Evolutionary conservation across 2,888 invertebrate genomes (phyloP), one percentile per base, ranked within the genome.

Genomic region (Leucania comma): DNA sequence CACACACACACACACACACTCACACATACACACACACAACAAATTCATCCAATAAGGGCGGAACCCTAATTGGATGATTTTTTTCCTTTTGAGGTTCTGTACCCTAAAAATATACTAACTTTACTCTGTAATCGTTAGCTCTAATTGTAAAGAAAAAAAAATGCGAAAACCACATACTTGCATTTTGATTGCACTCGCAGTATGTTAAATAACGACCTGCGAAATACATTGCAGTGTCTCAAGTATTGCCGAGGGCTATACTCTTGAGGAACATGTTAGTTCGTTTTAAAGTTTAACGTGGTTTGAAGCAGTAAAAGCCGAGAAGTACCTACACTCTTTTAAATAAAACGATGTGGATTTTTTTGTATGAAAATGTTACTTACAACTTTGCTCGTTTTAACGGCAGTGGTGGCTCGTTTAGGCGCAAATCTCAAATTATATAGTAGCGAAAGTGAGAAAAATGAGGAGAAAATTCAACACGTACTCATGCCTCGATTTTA

Each of bases 221-320:
- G 56, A 76, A 81, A 72, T 68, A 75, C 56, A 70, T 81, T 83
- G 75, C 58, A 71, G 60, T 76, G 63, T 72, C 54, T 83, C 66
- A 71, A 83, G 81, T 72, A 65, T 57, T 69, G 61, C 72, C 58
- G 75, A 68, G 64, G 60, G 59, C 77, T 66, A 62, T 10, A 65
- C 64, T 53, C 62, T 75, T 57, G 51, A 65, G 50, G 57, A 71
- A 68, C 68, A 83, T 68, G 78, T 83, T 61, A 66, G 51, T 83
- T 73, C 68, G 56, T 71, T 80, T 83, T 57, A 65, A 83, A 77
- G 64, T 81, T 83, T 53, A 76, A 65, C 64, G 71, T 71, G 10
- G 60, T 70, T 75, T 63, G 42, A 64, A 66, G 66, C 64, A 46
- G 68, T 54, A 65, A 66, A 80, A 72, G 46, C 29, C 46, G 35